These are phyloP conservation scores for Etheostoma nigrum DNA, from an alignment of 2,797 vertebrate genomes.

Conservation along the genomic window DNA sequence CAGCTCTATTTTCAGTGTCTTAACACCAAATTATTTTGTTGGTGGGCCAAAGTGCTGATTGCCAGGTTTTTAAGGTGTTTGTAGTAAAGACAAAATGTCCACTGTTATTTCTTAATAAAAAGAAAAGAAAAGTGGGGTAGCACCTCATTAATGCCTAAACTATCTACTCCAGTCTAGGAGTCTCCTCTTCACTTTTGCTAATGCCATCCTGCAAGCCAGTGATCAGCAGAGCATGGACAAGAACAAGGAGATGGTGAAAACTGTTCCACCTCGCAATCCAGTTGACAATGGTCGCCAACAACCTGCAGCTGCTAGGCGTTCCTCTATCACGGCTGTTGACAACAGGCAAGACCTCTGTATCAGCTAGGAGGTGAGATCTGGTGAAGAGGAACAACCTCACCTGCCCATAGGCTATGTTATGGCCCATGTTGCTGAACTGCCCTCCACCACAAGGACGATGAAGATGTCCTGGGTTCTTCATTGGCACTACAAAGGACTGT, in stretches of 20 bases:
- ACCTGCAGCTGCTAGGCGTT: slow-evolving; percentile 9
- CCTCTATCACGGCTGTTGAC: slow-evolving; percentile 3
- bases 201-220: not conserved
- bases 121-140: not conserved
- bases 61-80: not conserved
- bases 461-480: not conserved
- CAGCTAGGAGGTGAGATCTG: not conserved
- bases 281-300: slow-evolving; percentile 1
- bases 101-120: not conserved
- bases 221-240: not conserved
- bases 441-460: not conserved
- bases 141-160: not conserved
- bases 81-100: not conserved
- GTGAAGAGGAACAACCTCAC: not conserved
- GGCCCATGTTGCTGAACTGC: not conserved
- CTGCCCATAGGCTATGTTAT: not conserved
- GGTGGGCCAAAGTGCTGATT: not conserved
- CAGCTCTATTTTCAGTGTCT: slow-evolving; percentile 11
- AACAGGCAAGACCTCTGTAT: not conserved
- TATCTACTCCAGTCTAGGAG: not conserved
- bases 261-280: slow-evolving; percentile 2
- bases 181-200: not conserved
- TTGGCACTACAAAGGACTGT: not conserved
- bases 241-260: not conserved
- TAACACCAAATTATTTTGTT: slow-evolving; percentile 6